Evolutionary conservation across 1,140 invertebrate genomes (phyloP).

Genomic region (Drosophila burlai): DNA sequence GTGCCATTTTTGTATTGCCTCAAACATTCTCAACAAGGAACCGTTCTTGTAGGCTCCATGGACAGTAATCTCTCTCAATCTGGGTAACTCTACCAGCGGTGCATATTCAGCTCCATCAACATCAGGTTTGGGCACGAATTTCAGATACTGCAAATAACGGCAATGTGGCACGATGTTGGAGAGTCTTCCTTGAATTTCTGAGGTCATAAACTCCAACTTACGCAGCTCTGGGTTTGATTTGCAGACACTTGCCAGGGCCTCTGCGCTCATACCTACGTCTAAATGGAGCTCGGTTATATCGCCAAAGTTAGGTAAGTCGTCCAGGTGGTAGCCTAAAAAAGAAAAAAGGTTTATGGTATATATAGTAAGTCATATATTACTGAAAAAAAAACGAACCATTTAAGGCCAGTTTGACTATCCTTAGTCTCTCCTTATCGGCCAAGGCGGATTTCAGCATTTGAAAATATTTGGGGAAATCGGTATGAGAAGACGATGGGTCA

Average conservation of each 20-base stretch:
- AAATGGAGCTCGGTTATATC: neutral
- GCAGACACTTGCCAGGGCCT: neutral
- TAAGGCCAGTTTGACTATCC: neutral
- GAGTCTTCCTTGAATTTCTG: neutral
- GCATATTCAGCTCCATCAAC: neutral
- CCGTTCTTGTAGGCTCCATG: neutral
- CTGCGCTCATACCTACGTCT: neutral
- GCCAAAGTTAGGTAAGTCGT: neutral
- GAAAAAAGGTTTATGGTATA: neutral
- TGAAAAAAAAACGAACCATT: neutral
- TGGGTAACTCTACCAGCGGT: neutral
- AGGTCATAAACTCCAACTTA: neutral
- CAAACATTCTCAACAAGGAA: neutral
- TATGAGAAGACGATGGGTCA: neutral
- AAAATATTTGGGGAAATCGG: neutral
- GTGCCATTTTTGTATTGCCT: neutral
- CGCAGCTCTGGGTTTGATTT: neutral
- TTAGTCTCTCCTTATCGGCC: neutral
- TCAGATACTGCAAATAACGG: neutral
- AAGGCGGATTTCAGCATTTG: neutral
- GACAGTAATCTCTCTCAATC: neutral
- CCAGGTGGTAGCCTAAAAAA: neutral
- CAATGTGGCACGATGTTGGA: slow-evolving; percentile 4
- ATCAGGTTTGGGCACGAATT: neutral
- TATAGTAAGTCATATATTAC: too few relatives aligned